Percentiles rank a stretch among this genome's conserved stretches.
These are phyloP conservation scores for Andrena cerasifolii DNA, from an alignment of 1,140 invertebrate genomes.

Conservation along the genomic window DNA sequence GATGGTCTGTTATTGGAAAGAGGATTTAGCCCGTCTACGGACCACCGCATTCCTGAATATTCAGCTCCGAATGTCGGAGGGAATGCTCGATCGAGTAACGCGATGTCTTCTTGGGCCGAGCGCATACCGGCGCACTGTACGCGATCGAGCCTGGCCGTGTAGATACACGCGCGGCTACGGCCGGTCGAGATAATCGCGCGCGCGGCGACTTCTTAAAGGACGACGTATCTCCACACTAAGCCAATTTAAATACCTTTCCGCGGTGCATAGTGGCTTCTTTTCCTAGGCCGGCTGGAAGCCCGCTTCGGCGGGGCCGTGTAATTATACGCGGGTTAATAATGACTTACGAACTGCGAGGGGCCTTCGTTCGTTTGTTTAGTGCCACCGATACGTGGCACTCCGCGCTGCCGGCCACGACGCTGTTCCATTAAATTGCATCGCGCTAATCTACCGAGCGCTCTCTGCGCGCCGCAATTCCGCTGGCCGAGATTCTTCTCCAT, in stretches of 20 bases:
- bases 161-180: constrained; percentile 23
- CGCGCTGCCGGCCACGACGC: constrained; percentile 32
- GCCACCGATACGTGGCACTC: constrained; percentile 45
- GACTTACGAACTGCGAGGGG: constrained; percentile 61
- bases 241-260: constrained; percentile 65
- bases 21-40: not conserved
- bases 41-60: not conserved
- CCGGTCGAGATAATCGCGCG: constrained; percentile 53
- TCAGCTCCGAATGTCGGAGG: constrained; percentile 31
- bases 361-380: constrained; percentile 62
- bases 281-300: constrained; percentile 37
- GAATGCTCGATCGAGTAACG: constrained; percentile 38
- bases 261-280: constrained; percentile 52
- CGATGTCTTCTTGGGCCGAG: constrained; percentile 31
- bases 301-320: constrained; percentile 41
- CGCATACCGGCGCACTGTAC: constrained; percentile 30
- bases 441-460: constrained; percentile 49
- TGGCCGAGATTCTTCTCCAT: not conserved
- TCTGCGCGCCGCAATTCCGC: constrained; percentile 29
- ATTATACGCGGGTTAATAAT: constrained; percentile 68
- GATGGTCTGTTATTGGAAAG: not conserved
- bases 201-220: constrained; percentile 62
- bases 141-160: not conserved
- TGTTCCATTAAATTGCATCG: constrained; percentile 59
- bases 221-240: constrained; percentile 52